Evolutionary conservation across 2,797 vertebrate genomes (phyloP).

Genomic region (Harpagifer antarcticus): DNA sequence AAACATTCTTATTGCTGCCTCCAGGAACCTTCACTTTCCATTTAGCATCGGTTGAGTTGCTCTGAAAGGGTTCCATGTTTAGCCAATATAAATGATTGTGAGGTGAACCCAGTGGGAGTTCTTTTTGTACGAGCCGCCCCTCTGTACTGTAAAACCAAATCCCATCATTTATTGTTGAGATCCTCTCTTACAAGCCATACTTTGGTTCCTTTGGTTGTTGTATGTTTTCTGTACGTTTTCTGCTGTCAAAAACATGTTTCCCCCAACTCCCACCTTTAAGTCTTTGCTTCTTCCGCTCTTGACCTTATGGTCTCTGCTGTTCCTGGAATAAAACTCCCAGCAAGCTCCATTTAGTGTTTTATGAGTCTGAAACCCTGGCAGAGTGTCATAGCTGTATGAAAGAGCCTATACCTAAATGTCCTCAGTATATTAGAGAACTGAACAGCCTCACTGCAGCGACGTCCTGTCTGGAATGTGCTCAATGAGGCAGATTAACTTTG

Average conservation of each 20-base stretch:
- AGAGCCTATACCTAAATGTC: conserved; percentile 53
- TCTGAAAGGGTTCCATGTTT: conserved; percentile 76
- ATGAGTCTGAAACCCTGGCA: conserved; percentile 41
- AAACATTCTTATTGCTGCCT: conserved; percentile 39
- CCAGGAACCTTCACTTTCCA: conserved; percentile 71
- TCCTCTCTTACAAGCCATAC: background rate
- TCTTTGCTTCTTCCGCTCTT: conserved; percentile 5
- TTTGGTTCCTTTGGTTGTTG: background rate
- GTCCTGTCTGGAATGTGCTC: conserved; percentile 70
- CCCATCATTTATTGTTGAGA: conserved; percentile 12
- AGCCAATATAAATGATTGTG: conserved; percentile 69
- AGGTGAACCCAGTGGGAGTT: conserved; percentile 75
- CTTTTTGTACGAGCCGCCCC: conserved; percentile 38
- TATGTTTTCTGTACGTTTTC: background rate
- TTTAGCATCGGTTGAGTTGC: conserved; percentile 72
- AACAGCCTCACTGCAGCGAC: conserved; percentile 45
- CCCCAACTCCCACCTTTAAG: too few relatives aligned
- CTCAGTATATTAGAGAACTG: conserved; percentile 39
- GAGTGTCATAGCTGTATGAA: conserved; percentile 39
- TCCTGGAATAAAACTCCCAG: conserved; percentile 47
- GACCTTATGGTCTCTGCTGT: conserved; percentile 50
- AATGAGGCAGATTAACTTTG: conserved; percentile 66
- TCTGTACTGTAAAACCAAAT: conserved; percentile 45
- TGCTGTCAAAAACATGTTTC: background rate
- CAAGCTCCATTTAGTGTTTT: conserved; percentile 43